Evolutionary conservation across 2,113 vertebrate species (phyloP).

Genomic region (Garra rufa): DNA sequence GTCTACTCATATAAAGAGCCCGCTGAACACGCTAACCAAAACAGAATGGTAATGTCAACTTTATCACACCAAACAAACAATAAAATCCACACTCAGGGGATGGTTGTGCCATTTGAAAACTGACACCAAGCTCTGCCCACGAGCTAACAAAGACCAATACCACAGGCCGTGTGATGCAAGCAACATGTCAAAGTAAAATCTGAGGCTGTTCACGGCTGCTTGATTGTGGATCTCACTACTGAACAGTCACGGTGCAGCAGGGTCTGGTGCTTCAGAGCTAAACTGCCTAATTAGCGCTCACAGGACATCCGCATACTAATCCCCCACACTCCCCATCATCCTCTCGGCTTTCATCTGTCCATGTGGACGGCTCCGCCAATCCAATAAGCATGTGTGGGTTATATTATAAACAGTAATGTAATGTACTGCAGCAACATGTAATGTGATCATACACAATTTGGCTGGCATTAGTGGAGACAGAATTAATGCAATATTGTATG

Average conservation of each 20-base stretch:
- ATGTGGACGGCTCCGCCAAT: constrained; percentile 7
- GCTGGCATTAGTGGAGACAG: background rate
- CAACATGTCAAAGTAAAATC: background rate
- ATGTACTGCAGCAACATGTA: constrained; percentile 13
- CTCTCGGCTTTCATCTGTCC: constrained; percentile 31
- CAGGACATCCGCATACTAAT: constrained; percentile 45
- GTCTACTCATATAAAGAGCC: background rate
- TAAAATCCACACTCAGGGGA: background rate
- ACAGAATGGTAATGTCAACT: constrained; percentile 15
- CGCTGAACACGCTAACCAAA: background rate
- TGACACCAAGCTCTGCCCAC: background rate
- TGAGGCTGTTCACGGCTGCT: background rate
- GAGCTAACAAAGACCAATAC: background rate
- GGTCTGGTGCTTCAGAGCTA: constrained; percentile 5
- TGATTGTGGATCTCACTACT: background rate
- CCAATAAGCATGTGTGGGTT: constrained; percentile 38
- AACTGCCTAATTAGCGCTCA: constrained; percentile 36
- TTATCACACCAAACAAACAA: constrained; percentile 10
- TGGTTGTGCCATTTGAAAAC: background rate
- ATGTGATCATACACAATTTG: constrained; percentile 18
- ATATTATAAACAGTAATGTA: constrained; percentile 5
- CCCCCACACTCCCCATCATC: constrained; percentile 31
- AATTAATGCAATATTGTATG: background rate
- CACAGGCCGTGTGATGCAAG: background rate
- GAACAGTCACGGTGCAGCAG: constrained; percentile 16